Percentiles rank a stretch among this genome's conserved stretches.
These are phyloP conservation scores for Cepaea hortensis DNA, from an alignment of 2,888 invertebrate species.

Conservation along the genomic window DNA sequence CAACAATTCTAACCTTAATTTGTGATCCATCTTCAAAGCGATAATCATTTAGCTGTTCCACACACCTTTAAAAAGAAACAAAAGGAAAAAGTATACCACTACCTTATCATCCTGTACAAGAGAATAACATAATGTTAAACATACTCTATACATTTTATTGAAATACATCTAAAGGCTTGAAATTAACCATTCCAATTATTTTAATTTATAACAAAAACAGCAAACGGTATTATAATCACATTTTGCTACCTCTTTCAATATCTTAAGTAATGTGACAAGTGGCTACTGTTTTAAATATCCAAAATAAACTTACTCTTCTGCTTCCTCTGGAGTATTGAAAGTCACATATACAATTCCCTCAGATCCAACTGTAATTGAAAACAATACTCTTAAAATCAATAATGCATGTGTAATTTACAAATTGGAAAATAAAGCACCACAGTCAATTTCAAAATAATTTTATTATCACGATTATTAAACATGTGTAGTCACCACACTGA, in stretches of 20 bases:
- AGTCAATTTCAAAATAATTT: too few species aligned
- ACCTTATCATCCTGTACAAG: neutral
- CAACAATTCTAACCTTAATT: constrained; percentile 82
- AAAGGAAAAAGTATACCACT: neutral
- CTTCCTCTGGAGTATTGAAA: constrained; percentile 92
- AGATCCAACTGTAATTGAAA: constrained; percentile 62
- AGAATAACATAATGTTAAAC: neutral
- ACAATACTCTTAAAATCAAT: neutral
- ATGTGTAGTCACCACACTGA: too few species aligned
- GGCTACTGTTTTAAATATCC: too few species aligned
- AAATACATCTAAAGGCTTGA: too few species aligned
- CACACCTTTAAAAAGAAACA: constrained; percentile 81
- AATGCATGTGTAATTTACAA: neutral
- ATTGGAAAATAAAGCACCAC: neutral
- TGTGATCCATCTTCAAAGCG: constrained; percentile 91
- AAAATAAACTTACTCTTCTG: constrained; percentile 87
- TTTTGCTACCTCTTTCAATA: neutral
- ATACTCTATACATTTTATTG: neutral
- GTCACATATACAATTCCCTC: constrained; percentile 85
- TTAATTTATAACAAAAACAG: too few species aligned
- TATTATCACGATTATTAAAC: too few species aligned
- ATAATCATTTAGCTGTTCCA: constrained; percentile 89
- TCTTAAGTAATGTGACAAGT: neutral
- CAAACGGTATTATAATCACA: too few species aligned
- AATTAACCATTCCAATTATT: too few species aligned